A percentile compares a stretch with the other conserved stretches of the same genome.
These are phyloP conservation scores for Lutjanus argentimaculatus DNA, from an alignment of 2,797 vertebrate species.

Conservation along the genomic window DNA sequence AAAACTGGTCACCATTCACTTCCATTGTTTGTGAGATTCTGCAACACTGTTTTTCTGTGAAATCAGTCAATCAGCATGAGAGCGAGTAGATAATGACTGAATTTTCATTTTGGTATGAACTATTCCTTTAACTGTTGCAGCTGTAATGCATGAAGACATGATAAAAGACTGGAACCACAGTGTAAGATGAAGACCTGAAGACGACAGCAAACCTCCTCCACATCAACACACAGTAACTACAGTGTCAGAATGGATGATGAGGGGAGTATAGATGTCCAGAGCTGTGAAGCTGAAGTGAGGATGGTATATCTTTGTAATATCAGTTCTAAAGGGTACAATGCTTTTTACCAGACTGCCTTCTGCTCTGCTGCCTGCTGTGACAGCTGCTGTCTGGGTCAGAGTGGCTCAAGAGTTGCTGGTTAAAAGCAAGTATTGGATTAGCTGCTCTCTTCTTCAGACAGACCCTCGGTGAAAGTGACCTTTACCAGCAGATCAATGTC, in stretches of 20 bases:
- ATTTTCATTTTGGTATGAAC: too few relatives aligned
- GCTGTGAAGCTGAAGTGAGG: not conserved
- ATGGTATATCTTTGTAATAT: not conserved
- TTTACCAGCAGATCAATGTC: not conserved
- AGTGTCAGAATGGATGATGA: too few relatives aligned
- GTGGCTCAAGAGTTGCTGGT: not conserved
- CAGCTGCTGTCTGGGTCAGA: not conserved
- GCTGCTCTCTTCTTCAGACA: constrained; percentile 8
- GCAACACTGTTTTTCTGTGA: too few relatives aligned
- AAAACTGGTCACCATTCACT: too few relatives aligned
- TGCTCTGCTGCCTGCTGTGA: not conserved
- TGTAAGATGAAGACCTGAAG: not conserved
- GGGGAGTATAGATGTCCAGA: not conserved
- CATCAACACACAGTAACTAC: not conserved
- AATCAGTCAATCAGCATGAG: too few relatives aligned
- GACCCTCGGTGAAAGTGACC: constrained; percentile 10
- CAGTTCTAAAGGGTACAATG: too few relatives aligned
- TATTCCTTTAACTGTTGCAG: too few relatives aligned
- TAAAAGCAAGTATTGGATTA: constrained; percentile 48
- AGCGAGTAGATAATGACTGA: too few relatives aligned
- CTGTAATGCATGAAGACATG: too few relatives aligned
- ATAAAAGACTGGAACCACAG: too few relatives aligned
- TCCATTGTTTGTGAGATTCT: too few relatives aligned
- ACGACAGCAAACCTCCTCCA: too few relatives aligned
- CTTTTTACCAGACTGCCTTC: not conserved